Conservation (phyloP, 2,797 vertebrate genomes). For the Artibeus lituratus region DNA sequence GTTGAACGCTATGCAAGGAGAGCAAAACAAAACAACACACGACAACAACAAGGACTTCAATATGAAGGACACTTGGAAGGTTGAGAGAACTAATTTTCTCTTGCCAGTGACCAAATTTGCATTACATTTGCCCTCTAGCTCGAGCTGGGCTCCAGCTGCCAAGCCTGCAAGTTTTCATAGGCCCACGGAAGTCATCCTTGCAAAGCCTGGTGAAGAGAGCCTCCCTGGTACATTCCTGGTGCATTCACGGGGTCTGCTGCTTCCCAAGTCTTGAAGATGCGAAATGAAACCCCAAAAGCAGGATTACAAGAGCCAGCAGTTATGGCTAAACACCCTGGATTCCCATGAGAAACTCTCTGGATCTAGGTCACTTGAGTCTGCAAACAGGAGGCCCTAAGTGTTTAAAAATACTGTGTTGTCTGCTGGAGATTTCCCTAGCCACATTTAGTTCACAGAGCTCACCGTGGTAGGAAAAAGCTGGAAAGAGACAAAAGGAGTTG, state of each 20-base stretch:
- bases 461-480: slow-evolving; percentile 75
- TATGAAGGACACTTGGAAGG: neutral
- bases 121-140: neutral
- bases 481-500: slow-evolving; percentile 68
- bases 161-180: accelerated
- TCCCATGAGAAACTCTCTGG: slow-evolving; percentile 88
- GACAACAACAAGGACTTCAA: neutral
- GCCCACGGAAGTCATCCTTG: neutral
- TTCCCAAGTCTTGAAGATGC: slow-evolving; percentile 58
- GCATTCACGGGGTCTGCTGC: neutral
- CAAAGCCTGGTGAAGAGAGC: accelerated
- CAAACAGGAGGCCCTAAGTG: slow-evolving; percentile 66
- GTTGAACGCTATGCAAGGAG: neutral
- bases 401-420: slow-evolving; percentile 82
- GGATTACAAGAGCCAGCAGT: neutral
- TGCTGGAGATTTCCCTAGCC: slow-evolving; percentile 85
- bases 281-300: slow-evolving; percentile 6
- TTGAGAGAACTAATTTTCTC: neutral
- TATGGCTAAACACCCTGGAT: slow-evolving; percentile 71
- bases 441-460: slow-evolving; percentile 82
- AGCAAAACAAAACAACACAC: neutral
- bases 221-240: neutral
- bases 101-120: accelerated
- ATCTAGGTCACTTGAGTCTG: slow-evolving; percentile 76
- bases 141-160: neutral